Evolutionary conservation across 2,797 vertebrate species (phyloP), one percentile per base, ranked within the genome.

Genomic region (Notolepis coatsorum): DNA sequence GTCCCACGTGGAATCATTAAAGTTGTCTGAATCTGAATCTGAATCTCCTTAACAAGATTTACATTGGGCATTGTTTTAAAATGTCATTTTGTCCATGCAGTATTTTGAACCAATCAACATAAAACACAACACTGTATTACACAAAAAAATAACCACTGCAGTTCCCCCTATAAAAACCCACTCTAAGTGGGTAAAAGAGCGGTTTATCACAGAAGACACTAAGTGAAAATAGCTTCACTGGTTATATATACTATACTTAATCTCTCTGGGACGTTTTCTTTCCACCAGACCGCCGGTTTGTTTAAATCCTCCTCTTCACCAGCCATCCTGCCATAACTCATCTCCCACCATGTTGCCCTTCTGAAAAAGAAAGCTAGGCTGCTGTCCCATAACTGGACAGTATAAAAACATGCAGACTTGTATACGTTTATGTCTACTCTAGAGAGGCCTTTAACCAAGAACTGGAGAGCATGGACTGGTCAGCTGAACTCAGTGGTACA

Each of bases 271-370:
- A 87, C 79, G 70, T 75, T 69, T 58, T 88, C 83, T 84, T 91
- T 88, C 87, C 79, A 31, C 77, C 46, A 66, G 68, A 87, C 61
- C 69, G 65, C 73, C 56, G 55, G 77, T 89, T 90, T 91, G 89
- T 91, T 92, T 91, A 90, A 89, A 85, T 84, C 57, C 52, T 77
- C 62, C 71, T 76, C 17, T 64, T 84, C 80, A 63, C 79, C 75
- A 80, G 81, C 70, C 84, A 80, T 90, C 88, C 91, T 90, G 89
- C 84, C 49, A 65, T 91, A 84, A 84, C 73, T 90, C 82, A 82
- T 54, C 68, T 75, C 52, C 50, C 49, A 73, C 65, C 74, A 71
- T 78, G 79, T 66, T 56, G 65, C 20, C 60, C 70, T 55, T 15
- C 7, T 51, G 62, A 66, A 50, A 71, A 25, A 66, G 78, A 82